Base-by-base conservation (phyloP, 2,113 vertebrate species). In the Turdus rufiventris region DNA sequence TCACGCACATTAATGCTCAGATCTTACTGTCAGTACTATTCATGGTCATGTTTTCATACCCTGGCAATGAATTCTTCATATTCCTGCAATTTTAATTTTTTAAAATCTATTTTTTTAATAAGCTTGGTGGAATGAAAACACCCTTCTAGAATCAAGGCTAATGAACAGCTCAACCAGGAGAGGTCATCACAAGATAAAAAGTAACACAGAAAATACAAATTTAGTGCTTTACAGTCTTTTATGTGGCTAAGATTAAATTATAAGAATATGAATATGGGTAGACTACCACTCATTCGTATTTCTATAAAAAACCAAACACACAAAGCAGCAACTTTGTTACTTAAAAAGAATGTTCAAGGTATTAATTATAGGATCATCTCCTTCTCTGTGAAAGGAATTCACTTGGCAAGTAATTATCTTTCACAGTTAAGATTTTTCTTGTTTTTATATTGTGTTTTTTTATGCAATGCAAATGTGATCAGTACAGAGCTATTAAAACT, bases 161-260 rank as follows among this genome's bases (percentile, higher is more conserved):
- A 97, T 98, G 97, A 98, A 91, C 97, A 98, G 85, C 95, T 98
- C 97, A 97, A 91, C 98, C 98, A 98, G 98, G 97, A 98, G 98
- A 97, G 98, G 98, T 98, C 98, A 98, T 98, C 98, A 98, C 89
- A 92, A 98, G 97, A 98, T 96, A 98, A 97, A 98, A 97, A 98
- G 97, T 98, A 95, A 66, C 77, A 68, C 1, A 2, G 84, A 93
- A 96, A 96, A 96, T 89, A 86, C 57, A 73, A 84, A 96, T 92
- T 96, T 91, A 72, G 36, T 82, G 21, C 25, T 96, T 94, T 91
- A 68, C 33, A 80, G 21, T 63, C 24, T 72, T 88, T 75, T 94
- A 48, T 7, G 7, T 58, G 34, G 38, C 62, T 94, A 53, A 77
- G 53, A 85, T 80, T 34, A 34, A 68, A 51, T 78, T 25, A 75